Base-by-base conservation (phyloP, 2,113 vertebrate species). In the Heterochromis multidens region DNA sequence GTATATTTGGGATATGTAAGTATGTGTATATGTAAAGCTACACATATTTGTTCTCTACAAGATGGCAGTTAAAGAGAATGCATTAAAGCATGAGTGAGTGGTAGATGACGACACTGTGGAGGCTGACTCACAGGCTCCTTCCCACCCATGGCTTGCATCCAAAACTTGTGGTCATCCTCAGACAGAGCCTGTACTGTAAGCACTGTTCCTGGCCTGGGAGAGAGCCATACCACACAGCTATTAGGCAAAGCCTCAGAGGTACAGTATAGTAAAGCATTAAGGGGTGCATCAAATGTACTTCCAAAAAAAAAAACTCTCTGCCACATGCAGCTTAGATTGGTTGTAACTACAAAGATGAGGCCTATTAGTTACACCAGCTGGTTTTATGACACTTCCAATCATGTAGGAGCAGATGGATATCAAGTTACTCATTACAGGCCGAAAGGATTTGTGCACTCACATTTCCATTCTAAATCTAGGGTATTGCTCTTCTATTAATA, bases 121-220 rank as follows among this genome's bases (percentile, higher is more conserved):
- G 79, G 56, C 31, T 90, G 31, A 88, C 97, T 97, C 97, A 99
- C 99, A 86, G 97, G 95, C 90, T 99, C 99, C 94, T 98, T 99
- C 91, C 98, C 98, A 86, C 97, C 98, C 96, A 99, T 97, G 46
- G 97, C 97, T 91, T 98, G 98, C 95, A 99, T 96, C 99, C 99
- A 99, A 80, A 96, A 96, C 84, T 95, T 98, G 81, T 97, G 96
- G 91, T 99, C 97, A 82, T 99, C 97, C 90, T 99, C 98, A 2
- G 98, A 99, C 86, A 99, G 96, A 0, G 98, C 97, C 91, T 99
- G 99, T 91, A 99, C 94, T 14, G 98, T 99, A 81, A 99, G 84
- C 49, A 97, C 92, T 23, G 95, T 95, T 1, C 97, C 97, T 10
- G 97, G 98, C 81, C 99, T 99, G 90, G 89, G 91, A 67, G 81